Percentiles rank a stretch among this genome's conserved stretches.
phyloP scores from a whole-genome alignment of 2,888 invertebrate species.

The Drosophila demipolita region DNA sequence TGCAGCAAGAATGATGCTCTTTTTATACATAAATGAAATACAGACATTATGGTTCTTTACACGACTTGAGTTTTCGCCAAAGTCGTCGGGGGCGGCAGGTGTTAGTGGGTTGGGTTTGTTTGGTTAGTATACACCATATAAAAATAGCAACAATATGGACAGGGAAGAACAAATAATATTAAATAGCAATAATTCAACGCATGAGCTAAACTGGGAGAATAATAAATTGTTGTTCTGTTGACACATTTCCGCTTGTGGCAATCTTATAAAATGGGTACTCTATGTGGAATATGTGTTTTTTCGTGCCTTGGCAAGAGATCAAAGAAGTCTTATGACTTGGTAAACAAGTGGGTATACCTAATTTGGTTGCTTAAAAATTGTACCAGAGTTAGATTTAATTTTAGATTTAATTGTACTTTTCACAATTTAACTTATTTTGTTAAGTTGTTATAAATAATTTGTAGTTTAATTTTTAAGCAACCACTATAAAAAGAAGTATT shows the following conservation, averaged over 20 bases:
- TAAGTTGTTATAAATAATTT: not conserved
- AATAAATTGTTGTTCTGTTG: slow-evolving; percentile 17
- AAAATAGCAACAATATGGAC: slow-evolving; percentile 21
- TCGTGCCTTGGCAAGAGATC: slow-evolving; percentile 32
- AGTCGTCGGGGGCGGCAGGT: slow-evolving; percentile 8
- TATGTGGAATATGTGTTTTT: slow-evolving; percentile 23
- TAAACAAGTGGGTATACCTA: not conserved
- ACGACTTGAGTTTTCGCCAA: slow-evolving; percentile 27
- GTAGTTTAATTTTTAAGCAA: not conserved
- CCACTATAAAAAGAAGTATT: not conserved
- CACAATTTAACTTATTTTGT: not conserved
- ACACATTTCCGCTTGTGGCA: slow-evolving; percentile 50
- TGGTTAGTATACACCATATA: slow-evolving; percentile 24
- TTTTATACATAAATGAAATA: slow-evolving; percentile 22
- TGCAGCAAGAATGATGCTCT: slow-evolving; percentile 12
- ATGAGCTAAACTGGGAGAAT: slow-evolving; percentile 22
- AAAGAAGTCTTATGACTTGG: slow-evolving; percentile 11
- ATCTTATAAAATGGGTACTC: slow-evolving; percentile 6
- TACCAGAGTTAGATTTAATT: not conserved
- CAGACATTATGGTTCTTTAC: slow-evolving; percentile 20
- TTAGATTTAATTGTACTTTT: not conserved
- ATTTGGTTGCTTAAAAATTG: not conserved
- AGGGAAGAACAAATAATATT: slow-evolving; percentile 33
- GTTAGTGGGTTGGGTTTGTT: not conserved
- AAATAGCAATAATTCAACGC: slow-evolving; percentile 26